Evolutionary conservation across 2,113 vertebrate species (phyloP), one percentile per base, ranked within the genome.

Genomic region (Ammodramus savannarum): DNA sequence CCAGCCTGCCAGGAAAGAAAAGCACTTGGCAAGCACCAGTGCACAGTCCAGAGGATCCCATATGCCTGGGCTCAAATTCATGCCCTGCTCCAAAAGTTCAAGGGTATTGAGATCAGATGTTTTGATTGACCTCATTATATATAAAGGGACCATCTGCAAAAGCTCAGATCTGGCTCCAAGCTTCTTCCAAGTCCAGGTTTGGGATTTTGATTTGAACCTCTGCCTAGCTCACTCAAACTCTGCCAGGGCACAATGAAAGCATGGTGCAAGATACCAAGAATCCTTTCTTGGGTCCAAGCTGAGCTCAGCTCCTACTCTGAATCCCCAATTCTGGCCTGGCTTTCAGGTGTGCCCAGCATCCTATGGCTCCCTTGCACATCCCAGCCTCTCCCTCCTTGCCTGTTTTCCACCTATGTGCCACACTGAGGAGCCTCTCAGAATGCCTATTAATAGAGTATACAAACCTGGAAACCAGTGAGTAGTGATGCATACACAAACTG

Each of bases 101-200:
- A 93, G 87, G 79, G 44, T 94, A 90, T 81, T 90, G 79, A 93
- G 82, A 95, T 94, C 93, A 94, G 90, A 94, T 84, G 90, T 90
- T 96, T 90, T 59, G 68, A 88, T 84, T 96, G 93, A 96, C 95
- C 90, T 95, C 92, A 95, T 95, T 90, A 95, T 72, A 75, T 32
- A 94, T 10, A 75, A 77, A 92, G 71, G 36, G 44, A 84, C 90
- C 95, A 96, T 95, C 92, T 95, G 95, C 61, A 83, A 72, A 61
- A 86, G 61, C 85, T 95, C 87, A 94, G 85, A 95, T 96, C 83
- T 93, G 68, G 72, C 90, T 96, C 89, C 88, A 86, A 81, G 55
- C 68, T 90, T 61, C 79, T 86, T 90, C 75, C 76, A 78, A 81
- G 65, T 57, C 38, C 85, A 75, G 61, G 90, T 88, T 41, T 71